Base-by-base conservation (phyloP, 1,140 invertebrate genomes). In the Rhagoletis pomonella region DNA sequence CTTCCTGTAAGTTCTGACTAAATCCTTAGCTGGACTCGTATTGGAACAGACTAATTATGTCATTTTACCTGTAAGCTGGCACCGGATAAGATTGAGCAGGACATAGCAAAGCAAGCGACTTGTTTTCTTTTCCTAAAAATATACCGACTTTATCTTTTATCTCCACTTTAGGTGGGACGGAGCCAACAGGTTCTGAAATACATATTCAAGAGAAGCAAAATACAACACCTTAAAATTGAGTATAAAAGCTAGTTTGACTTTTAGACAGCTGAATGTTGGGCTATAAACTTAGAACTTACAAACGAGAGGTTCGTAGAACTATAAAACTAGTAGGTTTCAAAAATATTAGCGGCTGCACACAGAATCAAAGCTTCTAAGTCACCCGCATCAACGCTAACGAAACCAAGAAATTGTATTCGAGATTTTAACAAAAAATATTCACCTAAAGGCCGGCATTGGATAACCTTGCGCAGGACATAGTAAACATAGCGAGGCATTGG, bases 11-110 rank as follows among this genome's bases (percentile, higher is more conserved):
- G 29, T 29, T 29, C 29, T 29, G 29, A 29, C 29, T 29, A 29
- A 29, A 1, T 29, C 29, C 29, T 29, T 29, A 29, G 29, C 29
- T 29, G 29, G 29, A 29, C 29, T 29, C 29, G 29, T 29, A 29
- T 29, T 29, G 29, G 29, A 29, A 29, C 29, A 29, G 29, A 29
- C 29, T 29, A 29, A 29, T 29, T 29, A 29, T 29, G 29, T 29
- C 29, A 29, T 29, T 55, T 55, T 94, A 95, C 94, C 94, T 94
- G 93, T 93, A 93, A 86, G 93, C 89, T 88, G 94, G 94, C 90
- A 95, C 94, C 60, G 95, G 95, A 93, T 93, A 96, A 12, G 94
- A 95, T 93, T 95, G 95, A 73, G 94, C 94, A 29, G 94, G 95
- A 92, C 95, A 95, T 62, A 94, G 91, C 85, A 95, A 91, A 87